Evolutionary conservation across 1,140 invertebrate species (phyloP), one percentile per base, ranked within the genome.

Genomic region (Anoplolepis gracilipes): DNA sequence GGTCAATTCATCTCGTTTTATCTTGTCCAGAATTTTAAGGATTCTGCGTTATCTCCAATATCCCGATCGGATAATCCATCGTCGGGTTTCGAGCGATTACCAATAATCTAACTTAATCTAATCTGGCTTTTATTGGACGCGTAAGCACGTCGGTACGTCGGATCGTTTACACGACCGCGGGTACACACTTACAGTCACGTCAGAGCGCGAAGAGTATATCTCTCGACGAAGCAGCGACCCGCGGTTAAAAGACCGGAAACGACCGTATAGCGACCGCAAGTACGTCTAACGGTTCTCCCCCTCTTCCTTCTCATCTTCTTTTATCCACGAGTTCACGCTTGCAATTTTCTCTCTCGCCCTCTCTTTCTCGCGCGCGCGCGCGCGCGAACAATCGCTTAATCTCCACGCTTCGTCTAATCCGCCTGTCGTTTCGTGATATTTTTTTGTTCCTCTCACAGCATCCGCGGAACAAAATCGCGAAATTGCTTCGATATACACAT

Each of bases 211-310:
- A 67, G 65, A 86, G 77, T 65, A 39, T 76, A 87, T 86, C 85
- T 78, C 77, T 84, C 62, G 70, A 78, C 62, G 70, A 78, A 85
- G 70, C 89, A 82, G 69, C 88, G 85, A 86, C 64, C 88, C 85
- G 55, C 70, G 85, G 72, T 76, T 55, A 78, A 89, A 90, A 87
- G 85, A 89, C 79, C 89, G 89, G 89, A 90, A 90, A 90, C 85
- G 85, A 89, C 22, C 88, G 81, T 85, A 87, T 84, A 87, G 77
- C 81, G 77, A 78, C 88, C 89, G 77, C 84, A 85, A 90, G 88
- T 77, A 90, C 88, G 88, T 77, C 85, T 90, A 90, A 90, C 89
- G 88, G 89, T 87, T 61, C 85, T 78, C 59, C 55, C 67, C 77
- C 55, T 73, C 57, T 76, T 62, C 62, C 46, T 64, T 49, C 73